Percentiles rank a stretch among this genome's conserved stretches.
These are phyloP conservation scores for Catonia carolina DNA, from an alignment of 2,888 invertebrate species.

Conservation along the genomic window DNA sequence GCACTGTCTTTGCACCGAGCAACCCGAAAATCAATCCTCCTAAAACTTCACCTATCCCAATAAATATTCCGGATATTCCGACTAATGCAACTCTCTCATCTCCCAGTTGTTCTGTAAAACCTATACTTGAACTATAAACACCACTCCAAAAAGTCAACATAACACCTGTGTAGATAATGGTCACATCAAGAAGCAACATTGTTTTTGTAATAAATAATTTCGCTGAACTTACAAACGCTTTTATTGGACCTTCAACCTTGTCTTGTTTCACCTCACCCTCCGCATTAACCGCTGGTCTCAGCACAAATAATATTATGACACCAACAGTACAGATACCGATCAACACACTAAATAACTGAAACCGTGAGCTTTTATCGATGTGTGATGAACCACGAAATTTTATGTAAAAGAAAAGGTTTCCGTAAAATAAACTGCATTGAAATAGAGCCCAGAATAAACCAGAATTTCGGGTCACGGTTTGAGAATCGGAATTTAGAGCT, in stretches of 20 bases:
- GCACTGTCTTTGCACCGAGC: constrained; percentile 72
- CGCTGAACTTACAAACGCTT: constrained; percentile 68
- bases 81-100: constrained; percentile 75
- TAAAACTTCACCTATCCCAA: constrained; percentile 88
- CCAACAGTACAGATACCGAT: constrained; percentile 48
- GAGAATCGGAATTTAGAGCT: constrained; percentile 79
- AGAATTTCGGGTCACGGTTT: constrained; percentile 87
- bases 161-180: constrained; percentile 87
- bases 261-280: constrained; percentile 41
- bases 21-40: constrained; percentile 92
- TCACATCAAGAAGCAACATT: constrained; percentile 77
- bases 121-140: constrained; percentile 89
- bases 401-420: constrained; percentile 91
- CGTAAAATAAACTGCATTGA: constrained; percentile 89
- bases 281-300: constrained; percentile 48
- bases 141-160: constrained; percentile 94
- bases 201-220: constrained; percentile 69
- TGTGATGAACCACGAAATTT: constrained; percentile 73
- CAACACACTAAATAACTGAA: constrained; percentile 74
- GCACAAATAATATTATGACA: constrained; percentile 52
- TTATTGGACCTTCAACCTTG: constrained; percentile 51
- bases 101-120: constrained; percentile 73
- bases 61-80: constrained; percentile 88
- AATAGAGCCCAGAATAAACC: constrained; percentile 96
- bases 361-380: constrained; percentile 65